A percentile compares a stretch with the other conserved stretches of the same genome.
Evolutionary conservation across 2,113 vertebrate genomes (phyloP).

Genomic region (Xiphophorus couchianus): DNA sequence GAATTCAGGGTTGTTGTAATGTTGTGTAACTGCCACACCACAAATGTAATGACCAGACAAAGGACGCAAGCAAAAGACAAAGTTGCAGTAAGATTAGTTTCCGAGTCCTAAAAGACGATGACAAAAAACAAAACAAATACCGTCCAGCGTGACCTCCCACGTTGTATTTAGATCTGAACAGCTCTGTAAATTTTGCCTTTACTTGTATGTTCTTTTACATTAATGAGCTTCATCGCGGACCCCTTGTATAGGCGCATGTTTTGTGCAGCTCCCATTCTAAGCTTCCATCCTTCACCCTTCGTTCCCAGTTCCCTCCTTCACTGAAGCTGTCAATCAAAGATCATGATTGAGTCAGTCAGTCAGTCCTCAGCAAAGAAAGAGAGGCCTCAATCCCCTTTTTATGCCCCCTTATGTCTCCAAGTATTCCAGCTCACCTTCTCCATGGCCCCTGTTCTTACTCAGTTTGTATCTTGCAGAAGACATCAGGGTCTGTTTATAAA

Average conservation of each 20-base stretch:
- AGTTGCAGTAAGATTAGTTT: background rate
- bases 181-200: conserved; percentile 47
- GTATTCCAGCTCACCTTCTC: conserved; percentile 57
- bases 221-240: conserved; percentile 58
- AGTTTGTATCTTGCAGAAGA: conserved; percentile 33
- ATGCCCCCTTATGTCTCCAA: conserved; percentile 54
- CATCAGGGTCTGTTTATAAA: conserved; percentile 12
- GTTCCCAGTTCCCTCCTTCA: conserved; percentile 64
- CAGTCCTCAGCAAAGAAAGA: conserved; percentile 76
- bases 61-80: background rate
- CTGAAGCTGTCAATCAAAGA: conserved; percentile 78
- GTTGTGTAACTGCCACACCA: conserved; percentile 20
- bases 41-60: conserved; percentile 26
- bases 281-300: conserved; percentile 20
- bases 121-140: conserved; percentile 10
- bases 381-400: conserved; percentile 70
- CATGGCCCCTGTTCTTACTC: conserved; percentile 34
- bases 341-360: conserved; percentile 77
- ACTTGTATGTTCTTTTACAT: conserved; percentile 71
- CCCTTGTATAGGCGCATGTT: conserved; percentile 51
- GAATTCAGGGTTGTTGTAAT: conserved; percentile 43
- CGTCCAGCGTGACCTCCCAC: conserved; percentile 53
- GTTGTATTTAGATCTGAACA: conserved; percentile 8
- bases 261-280: conserved; percentile 67
- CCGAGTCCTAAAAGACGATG: background rate